Evolutionary conservation across 2,113 vertebrate species (phyloP).

Genomic region (Oxygymnocypris stewartii): DNA sequence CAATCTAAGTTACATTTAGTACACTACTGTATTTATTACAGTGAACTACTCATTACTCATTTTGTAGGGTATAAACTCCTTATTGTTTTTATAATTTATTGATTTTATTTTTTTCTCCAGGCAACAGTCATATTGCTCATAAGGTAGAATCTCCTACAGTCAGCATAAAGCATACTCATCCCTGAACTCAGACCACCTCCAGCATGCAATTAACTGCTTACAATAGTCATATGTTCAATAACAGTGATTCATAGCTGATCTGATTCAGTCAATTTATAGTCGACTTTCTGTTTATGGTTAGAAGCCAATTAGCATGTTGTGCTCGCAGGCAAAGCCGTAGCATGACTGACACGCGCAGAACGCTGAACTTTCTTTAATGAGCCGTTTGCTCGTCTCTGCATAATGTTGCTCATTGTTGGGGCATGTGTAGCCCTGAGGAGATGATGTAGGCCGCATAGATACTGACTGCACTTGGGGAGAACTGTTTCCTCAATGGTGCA

Average conservation of each 20-base stretch:
- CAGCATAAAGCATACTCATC: neutral
- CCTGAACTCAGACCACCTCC: neutral
- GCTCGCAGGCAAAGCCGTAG: constrained; percentile 19
- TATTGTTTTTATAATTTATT: neutral
- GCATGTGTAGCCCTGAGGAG: neutral
- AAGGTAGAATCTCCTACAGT: neutral
- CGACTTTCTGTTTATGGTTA: constrained; percentile 13
- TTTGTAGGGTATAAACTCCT: neutral
- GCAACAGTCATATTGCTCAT: neutral
- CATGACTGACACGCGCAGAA: constrained; percentile 20
- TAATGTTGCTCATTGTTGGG: constrained; percentile 24
- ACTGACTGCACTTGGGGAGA: constrained; percentile 15
- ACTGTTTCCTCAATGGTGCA: constrained; percentile 4
- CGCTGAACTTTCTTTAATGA: constrained; percentile 30
- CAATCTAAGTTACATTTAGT: neutral
- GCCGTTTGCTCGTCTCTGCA: constrained; percentile 16
- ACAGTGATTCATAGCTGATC: constrained; percentile 39
- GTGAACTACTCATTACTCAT: neutral
- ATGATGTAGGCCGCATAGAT: neutral
- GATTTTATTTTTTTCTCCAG: neutral
- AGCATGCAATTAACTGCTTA: neutral
- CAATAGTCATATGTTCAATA: constrained; percentile 37
- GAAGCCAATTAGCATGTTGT: constrained; percentile 35
- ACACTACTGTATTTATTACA: neutral
- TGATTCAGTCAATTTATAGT: constrained; percentile 36